These are phyloP conservation scores for Patella depressa DNA, from an alignment of 2,888 invertebrate genomes.

Conservation along the genomic window DNA sequence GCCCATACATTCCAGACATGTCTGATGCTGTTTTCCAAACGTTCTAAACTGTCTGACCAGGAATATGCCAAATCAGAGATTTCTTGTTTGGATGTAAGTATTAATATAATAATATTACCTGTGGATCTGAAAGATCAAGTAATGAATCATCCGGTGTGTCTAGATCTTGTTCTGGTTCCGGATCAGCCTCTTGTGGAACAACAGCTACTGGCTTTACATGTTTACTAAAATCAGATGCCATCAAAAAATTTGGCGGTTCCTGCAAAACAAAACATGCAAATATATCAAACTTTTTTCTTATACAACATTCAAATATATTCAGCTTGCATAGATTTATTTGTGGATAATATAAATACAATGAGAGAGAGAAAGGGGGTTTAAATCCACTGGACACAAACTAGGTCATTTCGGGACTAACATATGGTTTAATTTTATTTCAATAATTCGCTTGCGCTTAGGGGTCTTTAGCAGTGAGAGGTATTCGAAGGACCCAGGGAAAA, in stretches of 20 bases:
- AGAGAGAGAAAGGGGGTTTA: not conserved
- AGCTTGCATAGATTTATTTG: not conserved
- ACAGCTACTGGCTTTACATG: conserved; percentile 96
- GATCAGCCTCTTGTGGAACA: conserved; percentile 75
- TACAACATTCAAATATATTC: not conserved
- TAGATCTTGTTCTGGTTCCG: conserved; percentile 61
- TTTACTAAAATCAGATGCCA: conserved; percentile 90
- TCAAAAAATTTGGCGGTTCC: conserved; percentile 92
- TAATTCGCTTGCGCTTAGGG: too few species aligned
- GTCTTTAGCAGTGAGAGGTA: too few species aligned
- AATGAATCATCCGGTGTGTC: conserved; percentile 50
- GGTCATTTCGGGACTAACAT: too few species aligned
- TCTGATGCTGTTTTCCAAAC: too few species aligned
- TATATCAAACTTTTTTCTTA: not conserved
- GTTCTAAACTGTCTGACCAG: too few species aligned
- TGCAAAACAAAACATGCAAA: conserved; percentile 36
- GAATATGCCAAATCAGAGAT: too few species aligned
- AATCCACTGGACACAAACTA: too few species aligned
- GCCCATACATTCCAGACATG: too few species aligned
- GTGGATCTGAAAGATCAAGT: not conserved
- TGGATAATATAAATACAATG: not conserved
- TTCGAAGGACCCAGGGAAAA: too few species aligned
- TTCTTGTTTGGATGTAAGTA: too few species aligned
- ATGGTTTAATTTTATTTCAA: too few species aligned
- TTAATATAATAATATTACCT: not conserved